Conservation (phyloP, 2,888 invertebrate species). For the Biston stratarius region DNA sequence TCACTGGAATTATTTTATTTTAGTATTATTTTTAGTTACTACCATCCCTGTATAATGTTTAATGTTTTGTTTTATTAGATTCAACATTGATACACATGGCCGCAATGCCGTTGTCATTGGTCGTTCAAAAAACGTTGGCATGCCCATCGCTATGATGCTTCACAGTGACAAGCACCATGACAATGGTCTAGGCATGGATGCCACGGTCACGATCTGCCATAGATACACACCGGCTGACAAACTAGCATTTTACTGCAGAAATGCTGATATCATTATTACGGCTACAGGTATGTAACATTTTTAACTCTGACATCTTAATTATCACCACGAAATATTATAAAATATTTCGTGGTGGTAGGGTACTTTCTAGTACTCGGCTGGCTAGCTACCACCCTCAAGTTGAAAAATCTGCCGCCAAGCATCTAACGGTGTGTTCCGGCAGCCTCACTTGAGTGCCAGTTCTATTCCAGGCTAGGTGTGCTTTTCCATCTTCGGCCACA, state of each 20-base stretch:
- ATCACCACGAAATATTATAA: too few species aligned
- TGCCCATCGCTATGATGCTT: slow-evolving; percentile 95
- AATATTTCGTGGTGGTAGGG: too few species aligned
- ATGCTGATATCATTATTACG: slow-evolving; percentile 92
- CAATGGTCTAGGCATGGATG: slow-evolving; percentile 91
- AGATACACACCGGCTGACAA: slow-evolving; percentile 93
- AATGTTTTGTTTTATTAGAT: slow-evolving; percentile 54
- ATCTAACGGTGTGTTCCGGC: too few species aligned
- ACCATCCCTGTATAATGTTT: too few species aligned
- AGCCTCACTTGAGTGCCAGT: too few species aligned
- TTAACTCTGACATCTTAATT: not conserved
- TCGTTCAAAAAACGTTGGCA: slow-evolving; percentile 96
- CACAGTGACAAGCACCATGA: slow-evolving; percentile 91
- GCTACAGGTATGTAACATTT: slow-evolving; percentile 87
- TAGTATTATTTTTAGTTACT: too few species aligned
- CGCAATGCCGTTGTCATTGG: slow-evolving; percentile 96
- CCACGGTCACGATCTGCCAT: slow-evolving; percentile 96
- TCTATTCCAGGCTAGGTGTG: too few species aligned
- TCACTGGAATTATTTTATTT: too few species aligned
- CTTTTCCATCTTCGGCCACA: too few species aligned
- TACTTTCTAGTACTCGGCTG: too few species aligned
- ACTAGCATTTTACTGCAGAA: slow-evolving; percentile 88
- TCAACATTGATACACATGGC: slow-evolving; percentile 91
- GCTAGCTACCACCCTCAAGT: too few species aligned
- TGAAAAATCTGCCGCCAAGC: too few species aligned